Percentiles rank a stretch among this genome's conserved stretches.
Conservation (phyloP, 92 coral and sea anemone genomes). For the Pocillopora grandis region DNA sequence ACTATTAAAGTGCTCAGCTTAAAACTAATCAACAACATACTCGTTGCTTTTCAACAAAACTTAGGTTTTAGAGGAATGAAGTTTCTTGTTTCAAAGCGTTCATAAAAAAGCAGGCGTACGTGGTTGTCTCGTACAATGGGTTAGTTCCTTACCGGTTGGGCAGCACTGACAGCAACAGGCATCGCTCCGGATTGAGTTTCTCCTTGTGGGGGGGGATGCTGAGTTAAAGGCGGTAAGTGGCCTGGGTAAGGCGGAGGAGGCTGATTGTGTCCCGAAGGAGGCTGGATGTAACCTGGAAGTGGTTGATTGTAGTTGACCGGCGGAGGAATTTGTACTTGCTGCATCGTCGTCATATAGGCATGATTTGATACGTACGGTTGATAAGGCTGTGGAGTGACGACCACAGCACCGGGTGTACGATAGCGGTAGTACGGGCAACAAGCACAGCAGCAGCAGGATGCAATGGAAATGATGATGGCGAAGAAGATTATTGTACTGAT, state of each 20-base stretch:
- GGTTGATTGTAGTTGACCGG: constrained; percentile 6
- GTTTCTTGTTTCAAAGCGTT: too few species aligned
- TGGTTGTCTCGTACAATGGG: neutral
- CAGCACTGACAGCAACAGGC: neutral
- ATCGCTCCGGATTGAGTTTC: neutral
- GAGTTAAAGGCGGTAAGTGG: too few species aligned
- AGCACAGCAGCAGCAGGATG: constrained; percentile 12
- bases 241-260: constrained; percentile 13
- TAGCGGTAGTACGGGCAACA: constrained; percentile 34
- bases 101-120: too few species aligned
- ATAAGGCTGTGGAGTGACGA: neutral
- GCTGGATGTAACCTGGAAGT: neutral
- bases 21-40: too few species aligned
- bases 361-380: constrained; percentile 2
- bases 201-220: neutral
- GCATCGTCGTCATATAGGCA: constrained; percentile 4
- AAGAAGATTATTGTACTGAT: neutral
- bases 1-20: too few species aligned
- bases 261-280: neutral
- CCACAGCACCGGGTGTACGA: neutral
- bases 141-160: neutral
- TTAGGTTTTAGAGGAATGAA: too few species aligned
- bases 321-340: neutral
- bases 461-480: neutral
- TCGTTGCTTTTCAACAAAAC: too few species aligned